Evolutionary conservation across 2,797 vertebrate genomes (phyloP).

Genomic region (Gallinago nigripennis): DNA sequence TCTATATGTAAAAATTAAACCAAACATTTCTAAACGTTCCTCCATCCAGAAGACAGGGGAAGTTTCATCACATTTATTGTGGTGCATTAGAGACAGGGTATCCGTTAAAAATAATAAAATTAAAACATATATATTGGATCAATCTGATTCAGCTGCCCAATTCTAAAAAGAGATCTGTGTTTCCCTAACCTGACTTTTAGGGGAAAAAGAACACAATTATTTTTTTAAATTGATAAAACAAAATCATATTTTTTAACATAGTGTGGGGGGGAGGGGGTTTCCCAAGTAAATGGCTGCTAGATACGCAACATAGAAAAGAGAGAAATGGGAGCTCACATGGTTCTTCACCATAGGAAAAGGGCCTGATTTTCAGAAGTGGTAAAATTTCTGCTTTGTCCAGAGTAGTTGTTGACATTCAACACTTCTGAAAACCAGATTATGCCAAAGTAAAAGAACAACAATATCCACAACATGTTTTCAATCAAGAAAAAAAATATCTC

Average conservation of each 20-base stretch:
- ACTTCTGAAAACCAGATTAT: constrained; percentile 59
- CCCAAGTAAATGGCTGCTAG: constrained; percentile 60
- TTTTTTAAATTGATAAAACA: constrained; percentile 66
- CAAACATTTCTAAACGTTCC: constrained; percentile 35
- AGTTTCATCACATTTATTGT: constrained; percentile 35
- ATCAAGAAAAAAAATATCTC: neutral
- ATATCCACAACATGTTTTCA: neutral
- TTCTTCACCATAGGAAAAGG: neutral
- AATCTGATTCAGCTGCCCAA: constrained; percentile 34
- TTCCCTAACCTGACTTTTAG: constrained; percentile 60
- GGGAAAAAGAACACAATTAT: constrained; percentile 53
- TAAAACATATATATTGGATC: constrained; percentile 36
- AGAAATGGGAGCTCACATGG: neutral
- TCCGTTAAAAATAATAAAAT: constrained; percentile 46
- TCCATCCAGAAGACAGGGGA: constrained; percentile 14
- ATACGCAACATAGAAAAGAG: constrained; percentile 64
- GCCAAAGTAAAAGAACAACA: constrained; percentile 26
- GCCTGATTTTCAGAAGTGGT: constrained; percentile 51
- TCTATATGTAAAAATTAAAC: neutral
- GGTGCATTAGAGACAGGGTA: constrained; percentile 70
- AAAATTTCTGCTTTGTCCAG: neutral
- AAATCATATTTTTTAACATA: constrained; percentile 60
- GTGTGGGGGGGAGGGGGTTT: constrained; percentile 28
- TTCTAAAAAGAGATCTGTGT: constrained; percentile 29
- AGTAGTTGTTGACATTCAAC: neutral